phyloP scores from a whole-genome alignment of 2,113 vertebrate genomes.

The Semicossyphus pulcher region DNA sequence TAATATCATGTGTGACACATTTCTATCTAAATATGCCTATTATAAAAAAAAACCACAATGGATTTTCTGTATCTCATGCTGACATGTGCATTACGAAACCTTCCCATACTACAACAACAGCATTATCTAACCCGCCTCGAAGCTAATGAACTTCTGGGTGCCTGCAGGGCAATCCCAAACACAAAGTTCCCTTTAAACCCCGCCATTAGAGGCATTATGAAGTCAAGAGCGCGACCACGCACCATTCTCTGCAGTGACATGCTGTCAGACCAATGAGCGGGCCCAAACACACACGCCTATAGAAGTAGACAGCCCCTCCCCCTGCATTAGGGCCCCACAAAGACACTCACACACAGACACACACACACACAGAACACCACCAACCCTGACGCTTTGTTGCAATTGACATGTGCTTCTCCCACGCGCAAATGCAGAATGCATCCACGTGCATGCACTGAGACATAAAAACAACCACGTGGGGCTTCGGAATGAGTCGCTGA shows the following conservation, averaged over 20 bases:
- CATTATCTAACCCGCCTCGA: constrained; percentile 50
- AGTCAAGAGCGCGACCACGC: constrained; percentile 63
- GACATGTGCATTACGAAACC: constrained; percentile 43
- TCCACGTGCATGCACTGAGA: constrained; percentile 24
- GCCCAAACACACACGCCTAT: constrained; percentile 71
- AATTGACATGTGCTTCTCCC: constrained; percentile 67
- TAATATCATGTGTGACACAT: constrained; percentile 10
- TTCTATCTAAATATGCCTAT: background rate
- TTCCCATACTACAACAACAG: constrained; percentile 39
- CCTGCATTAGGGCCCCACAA: constrained; percentile 61
- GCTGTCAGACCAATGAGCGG: constrained; percentile 80
- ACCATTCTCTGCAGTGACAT: constrained; percentile 70
- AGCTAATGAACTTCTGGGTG: constrained; percentile 66
- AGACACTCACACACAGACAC: constrained; percentile 49
- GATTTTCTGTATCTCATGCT: constrained; percentile 25
- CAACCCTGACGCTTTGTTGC: constrained; percentile 65
- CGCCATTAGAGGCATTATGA: constrained; percentile 69
- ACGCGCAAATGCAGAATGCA: constrained; percentile 38
- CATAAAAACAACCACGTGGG: background rate
- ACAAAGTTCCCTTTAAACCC: constrained; percentile 50
- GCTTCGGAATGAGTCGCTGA: constrained; percentile 19
- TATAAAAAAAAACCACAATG: constrained; percentile 11
- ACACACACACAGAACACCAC: constrained; percentile 39
- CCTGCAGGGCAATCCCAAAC: constrained; percentile 58
- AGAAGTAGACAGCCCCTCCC: constrained; percentile 78